These are phyloP conservation scores for Falcunculus frontatus DNA, from an alignment of 2,113 vertebrate genomes.

Conservation along the genomic window DNA sequence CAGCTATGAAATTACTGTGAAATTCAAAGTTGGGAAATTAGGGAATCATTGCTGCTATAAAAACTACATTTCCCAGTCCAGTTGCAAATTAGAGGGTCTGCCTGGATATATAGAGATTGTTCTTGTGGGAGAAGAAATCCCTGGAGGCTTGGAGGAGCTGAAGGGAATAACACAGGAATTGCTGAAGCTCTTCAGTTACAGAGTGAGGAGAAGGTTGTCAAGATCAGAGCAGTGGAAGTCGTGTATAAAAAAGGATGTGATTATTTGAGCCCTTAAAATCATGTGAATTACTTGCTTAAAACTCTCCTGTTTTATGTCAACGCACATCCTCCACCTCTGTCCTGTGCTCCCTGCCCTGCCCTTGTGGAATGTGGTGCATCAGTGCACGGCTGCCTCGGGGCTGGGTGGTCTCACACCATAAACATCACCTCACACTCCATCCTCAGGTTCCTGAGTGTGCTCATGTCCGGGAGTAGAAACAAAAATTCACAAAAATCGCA, in stretches of 20 bases:
- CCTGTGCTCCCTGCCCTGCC: background rate
- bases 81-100: background rate
- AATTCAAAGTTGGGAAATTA: background rate
- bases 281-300: background rate
- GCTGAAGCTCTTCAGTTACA: background rate
- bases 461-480: background rate
- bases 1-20: background rate
- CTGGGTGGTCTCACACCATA: background rate
- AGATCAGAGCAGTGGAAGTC: background rate
- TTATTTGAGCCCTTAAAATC: background rate
- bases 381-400: background rate
- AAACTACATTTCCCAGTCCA: background rate
- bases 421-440: background rate
- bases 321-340: accelerated
- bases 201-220: background rate
- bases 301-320: background rate
- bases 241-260: background rate
- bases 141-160: background rate
- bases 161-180: background rate
- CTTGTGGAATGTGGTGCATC: background rate
- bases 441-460: accelerated
- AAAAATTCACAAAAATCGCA: background rate
- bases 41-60: background rate
- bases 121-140: background rate
- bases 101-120: background rate